Evolutionary conservation across 2,888 invertebrate genomes (phyloP).

Genomic region (Rhorus exstirpatorius): DNA sequence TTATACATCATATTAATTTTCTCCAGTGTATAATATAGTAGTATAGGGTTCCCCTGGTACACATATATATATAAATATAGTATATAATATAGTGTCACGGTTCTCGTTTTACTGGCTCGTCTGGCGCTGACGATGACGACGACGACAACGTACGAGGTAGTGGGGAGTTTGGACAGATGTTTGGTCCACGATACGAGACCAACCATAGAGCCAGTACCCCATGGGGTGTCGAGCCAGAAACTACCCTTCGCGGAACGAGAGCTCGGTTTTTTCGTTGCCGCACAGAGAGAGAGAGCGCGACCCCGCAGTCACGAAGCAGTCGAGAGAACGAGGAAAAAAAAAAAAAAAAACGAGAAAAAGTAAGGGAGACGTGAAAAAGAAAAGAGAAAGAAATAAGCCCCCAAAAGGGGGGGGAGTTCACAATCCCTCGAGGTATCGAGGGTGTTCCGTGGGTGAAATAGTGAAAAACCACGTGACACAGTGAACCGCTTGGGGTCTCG

Average conservation of each 20-base stretch:
- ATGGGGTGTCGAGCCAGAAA: constrained; percentile 83
- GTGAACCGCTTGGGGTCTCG: constrained; percentile 49
- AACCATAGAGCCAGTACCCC: constrained; percentile 75
- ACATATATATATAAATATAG: neutral
- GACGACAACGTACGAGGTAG: constrained; percentile 39
- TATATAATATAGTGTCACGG: constrained; percentile 21
- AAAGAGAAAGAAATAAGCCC: constrained; percentile 23
- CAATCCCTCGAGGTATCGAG: constrained; percentile 55
- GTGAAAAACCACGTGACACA: constrained; percentile 61
- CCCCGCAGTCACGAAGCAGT: constrained; percentile 35
- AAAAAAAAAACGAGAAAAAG: neutral
- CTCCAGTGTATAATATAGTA: too few relatives aligned
- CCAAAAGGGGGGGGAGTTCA: constrained; percentile 11
- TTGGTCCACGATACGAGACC: constrained; percentile 82
- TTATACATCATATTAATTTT: too few relatives aligned
- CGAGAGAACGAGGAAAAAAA: constrained; percentile 22
- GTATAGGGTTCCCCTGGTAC: too few relatives aligned
- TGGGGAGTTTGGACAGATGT: constrained; percentile 82
- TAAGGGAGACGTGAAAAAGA: neutral
- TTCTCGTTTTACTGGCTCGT: constrained; percentile 54
- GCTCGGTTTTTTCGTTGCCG: constrained; percentile 37
- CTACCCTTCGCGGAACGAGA: constrained; percentile 78
- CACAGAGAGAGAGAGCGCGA: too few relatives aligned
- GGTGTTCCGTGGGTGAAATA: constrained; percentile 61
- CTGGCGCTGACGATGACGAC: constrained; percentile 46